Evolutionary conservation across 1,140 invertebrate genomes (phyloP), one percentile per base, ranked within the genome.

Genomic region (Scaptomyza pallida): DNA sequence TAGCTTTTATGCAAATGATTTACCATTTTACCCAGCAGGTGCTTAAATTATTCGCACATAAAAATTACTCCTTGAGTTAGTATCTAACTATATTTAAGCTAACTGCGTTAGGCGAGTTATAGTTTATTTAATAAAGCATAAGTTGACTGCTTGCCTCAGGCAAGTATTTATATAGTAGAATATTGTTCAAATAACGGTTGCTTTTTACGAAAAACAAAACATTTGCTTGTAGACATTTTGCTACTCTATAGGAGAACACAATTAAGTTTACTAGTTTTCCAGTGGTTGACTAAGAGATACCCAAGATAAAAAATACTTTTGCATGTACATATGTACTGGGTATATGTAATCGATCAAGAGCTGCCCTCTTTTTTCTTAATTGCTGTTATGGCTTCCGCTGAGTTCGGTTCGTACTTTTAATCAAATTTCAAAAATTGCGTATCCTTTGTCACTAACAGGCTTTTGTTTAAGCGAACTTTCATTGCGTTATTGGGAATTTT

Each of bases 1-100:
- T 63, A 54, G 33, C 44, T n/a, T 0, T 15, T 50, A 44, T 63
- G 60, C 48, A 54, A 63, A 54, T 63, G 15, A 35, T 16, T 52
- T 54, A n/a, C 26, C 26, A 26, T 30, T 26, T 50, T 23, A 26
- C 10, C 16, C 10, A 0, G 10, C 26, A 62, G 35, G 59, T 62
- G 19, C 41, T 12, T 35, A 12, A 9, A n/a, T n/a, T n/a, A n/a
- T n/a, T n/a, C n/a, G n/a, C n/a, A n/a, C n/a, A n/a, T 17, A 37
- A 52, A 35, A 10, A 5, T 37, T 17, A 21, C 35, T 16, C n/a
- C 15, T 19, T 30, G 9, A 9, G 6, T 30, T 30, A 30, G 26
- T 30, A 30, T 30, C 26, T 30, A 5, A 30, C 23, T 21, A 4
- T 23, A 2, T 23, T 23, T 23, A 23, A 23, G 23, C 23, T 2